A percentile compares a stretch with the other conserved stretches of the same genome.
These are phyloP conservation scores for Scatophagus argus DNA, from an alignment of 2,113 vertebrate species.

Conservation along the genomic window DNA sequence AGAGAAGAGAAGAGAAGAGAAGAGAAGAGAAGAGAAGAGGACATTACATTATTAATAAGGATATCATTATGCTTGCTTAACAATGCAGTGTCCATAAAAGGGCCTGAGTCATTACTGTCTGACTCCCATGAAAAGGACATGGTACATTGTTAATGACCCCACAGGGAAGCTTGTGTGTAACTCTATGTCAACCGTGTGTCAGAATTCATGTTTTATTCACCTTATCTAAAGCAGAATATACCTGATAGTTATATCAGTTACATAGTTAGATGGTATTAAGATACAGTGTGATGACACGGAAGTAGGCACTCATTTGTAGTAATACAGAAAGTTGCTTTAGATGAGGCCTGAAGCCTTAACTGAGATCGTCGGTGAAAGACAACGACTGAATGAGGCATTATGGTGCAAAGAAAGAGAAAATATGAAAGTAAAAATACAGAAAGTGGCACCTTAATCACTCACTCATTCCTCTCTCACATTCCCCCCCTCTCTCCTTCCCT, in stretches of 20 bases:
- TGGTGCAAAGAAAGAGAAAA: slow-evolving; percentile 45
- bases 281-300: neutral
- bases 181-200: neutral
- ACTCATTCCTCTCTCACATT: slow-evolving; percentile 44
- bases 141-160: slow-evolving; percentile 53
- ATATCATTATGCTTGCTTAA: slow-evolving; percentile 69
- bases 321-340: slow-evolving; percentile 13
- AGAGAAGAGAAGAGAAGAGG: slow-evolving; percentile 22
- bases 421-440: slow-evolving; percentile 53
- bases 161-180: neutral
- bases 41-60: slow-evolving; percentile 68
- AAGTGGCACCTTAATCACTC: slow-evolving; percentile 64
- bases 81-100: slow-evolving; percentile 57
- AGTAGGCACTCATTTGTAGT: slow-evolving; percentile 9
- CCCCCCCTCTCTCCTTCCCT: slow-evolving; percentile 39
- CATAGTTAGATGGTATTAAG: neutral
- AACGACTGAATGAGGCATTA: slow-evolving; percentile 1
- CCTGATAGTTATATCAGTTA: neutral
- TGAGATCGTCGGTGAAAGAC: slow-evolving; percentile 31
- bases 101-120: slow-evolving; percentile 55
- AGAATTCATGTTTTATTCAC: neutral
- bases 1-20: neutral
- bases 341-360: slow-evolving; percentile 16
- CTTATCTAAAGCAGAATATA: neutral
- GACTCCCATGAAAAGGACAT: slow-evolving; percentile 49